Percentiles rank a stretch among this genome's conserved stretches.
phyloP scores from a whole-genome alignment of 2,113 vertebrate species.

The Paratilapia polleni region DNA sequence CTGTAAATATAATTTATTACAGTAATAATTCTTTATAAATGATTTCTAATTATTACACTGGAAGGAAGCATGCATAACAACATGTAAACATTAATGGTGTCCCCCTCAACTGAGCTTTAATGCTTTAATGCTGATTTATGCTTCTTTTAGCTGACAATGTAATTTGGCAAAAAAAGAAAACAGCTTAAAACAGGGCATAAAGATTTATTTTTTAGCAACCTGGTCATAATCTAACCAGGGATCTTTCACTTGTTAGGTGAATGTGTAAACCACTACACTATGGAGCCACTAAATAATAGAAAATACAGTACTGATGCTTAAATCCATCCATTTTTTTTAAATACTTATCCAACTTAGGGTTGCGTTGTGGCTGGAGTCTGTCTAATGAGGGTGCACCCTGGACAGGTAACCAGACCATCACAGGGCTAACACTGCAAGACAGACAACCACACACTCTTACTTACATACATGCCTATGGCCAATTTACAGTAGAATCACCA shows the following conservation, averaged over 20 bases:
- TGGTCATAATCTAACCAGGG: too few species aligned
- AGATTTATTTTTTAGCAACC: neutral
- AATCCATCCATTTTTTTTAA: neutral
- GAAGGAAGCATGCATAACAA: too few species aligned
- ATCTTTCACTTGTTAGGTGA: too few species aligned
- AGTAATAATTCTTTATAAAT: too few species aligned
- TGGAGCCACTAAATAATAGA: neutral
- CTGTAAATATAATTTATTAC: too few species aligned
- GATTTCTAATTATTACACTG: too few species aligned
- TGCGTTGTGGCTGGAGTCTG: neutral
- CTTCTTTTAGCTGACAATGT: neutral
- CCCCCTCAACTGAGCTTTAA: too few species aligned
- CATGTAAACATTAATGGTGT: too few species aligned
- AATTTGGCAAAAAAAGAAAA: neutral
- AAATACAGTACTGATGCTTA: neutral
- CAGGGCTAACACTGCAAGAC: neutral
- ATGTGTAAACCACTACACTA: too few species aligned
- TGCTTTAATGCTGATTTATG: neutral
- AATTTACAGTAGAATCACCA: neutral
- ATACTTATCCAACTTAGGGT: neutral
- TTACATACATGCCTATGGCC: neutral
- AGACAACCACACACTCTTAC: neutral
- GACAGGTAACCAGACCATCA: neutral
- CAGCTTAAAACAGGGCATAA: neutral
- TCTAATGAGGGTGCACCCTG: neutral